A percentile compares a stretch with the other conserved stretches of the same genome.
phyloP scores from a whole-genome alignment of 2,113 vertebrate species.

The Micronycteris hirsuta region DNA sequence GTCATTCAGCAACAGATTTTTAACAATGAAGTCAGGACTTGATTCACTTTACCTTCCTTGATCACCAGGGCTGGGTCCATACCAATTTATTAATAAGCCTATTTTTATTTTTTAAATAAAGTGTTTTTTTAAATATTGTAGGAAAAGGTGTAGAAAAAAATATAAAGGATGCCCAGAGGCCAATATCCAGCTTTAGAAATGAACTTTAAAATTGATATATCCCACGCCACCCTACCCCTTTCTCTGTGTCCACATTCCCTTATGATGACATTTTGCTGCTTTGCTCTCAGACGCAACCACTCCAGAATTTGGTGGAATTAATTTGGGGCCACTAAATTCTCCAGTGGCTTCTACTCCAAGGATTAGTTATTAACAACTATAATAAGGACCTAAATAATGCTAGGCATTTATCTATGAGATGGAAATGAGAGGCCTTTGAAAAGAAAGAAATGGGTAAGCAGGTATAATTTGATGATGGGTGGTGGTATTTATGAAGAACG shows the following conservation, averaged over 20 bases:
- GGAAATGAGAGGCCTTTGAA: constrained; percentile 1
- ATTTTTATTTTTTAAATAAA: not conserved
- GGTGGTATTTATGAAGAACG: not conserved
- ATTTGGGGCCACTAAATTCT: not conserved
- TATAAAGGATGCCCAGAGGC: not conserved
- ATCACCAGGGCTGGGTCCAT: not conserved
- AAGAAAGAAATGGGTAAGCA: not conserved
- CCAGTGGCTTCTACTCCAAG: not conserved
- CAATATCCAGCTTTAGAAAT: not conserved
- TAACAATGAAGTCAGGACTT: not conserved
- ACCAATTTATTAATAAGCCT: constrained; percentile 1
- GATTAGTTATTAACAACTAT: constrained; percentile 24
- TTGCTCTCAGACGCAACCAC: not conserved
- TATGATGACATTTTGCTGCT: not conserved
- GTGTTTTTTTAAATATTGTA: not conserved
- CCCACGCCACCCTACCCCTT: not conserved
- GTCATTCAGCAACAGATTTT: not conserved
- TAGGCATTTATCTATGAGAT: not conserved
- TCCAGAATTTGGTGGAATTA: not conserved
- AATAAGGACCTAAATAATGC: not conserved
- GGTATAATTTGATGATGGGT: not conserved
- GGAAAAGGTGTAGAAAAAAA: not conserved
- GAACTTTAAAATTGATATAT: constrained; percentile 7
- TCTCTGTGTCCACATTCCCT: not conserved
- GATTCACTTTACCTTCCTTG: constrained; percentile 24